These are phyloP conservation scores for Hydrochoerus hydrochaeris DNA, from an alignment of 2,113 vertebrate genomes.

Conservation along the genomic window DNA sequence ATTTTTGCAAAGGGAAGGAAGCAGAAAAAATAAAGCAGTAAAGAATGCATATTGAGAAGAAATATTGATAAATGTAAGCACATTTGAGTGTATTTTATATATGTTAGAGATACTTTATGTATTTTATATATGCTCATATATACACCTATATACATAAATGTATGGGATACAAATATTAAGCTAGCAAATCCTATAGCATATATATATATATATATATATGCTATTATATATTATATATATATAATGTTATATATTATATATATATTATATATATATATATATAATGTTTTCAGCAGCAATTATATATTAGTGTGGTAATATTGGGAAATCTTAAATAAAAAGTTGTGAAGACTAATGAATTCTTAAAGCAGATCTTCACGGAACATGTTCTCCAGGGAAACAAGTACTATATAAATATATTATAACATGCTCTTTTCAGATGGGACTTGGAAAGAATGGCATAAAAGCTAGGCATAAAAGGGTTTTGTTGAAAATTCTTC, in stretches of 20 bases:
- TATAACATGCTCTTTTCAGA: background rate
- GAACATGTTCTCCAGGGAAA: conserved; percentile 20
- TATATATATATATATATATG: conserved; percentile 56
- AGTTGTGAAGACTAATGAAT: conserved; percentile 53
- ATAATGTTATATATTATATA: no score
- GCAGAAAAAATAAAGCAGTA: background rate
- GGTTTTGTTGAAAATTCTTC: background rate
- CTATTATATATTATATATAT: no score
- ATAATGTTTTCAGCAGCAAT: conserved; percentile 30
- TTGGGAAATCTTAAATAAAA: conserved; percentile 67
- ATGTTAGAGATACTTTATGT: background rate
- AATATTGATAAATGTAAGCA: background rate
- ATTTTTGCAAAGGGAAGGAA: background rate
- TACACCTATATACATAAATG: background rate
- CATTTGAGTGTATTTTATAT: background rate
- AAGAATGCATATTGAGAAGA: conserved; percentile 15
- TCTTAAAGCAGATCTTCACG: conserved; percentile 55
- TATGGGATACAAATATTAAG: conserved; percentile 40
- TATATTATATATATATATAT: conserved; percentile 48
- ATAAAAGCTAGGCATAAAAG: background rate
- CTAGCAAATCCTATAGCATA: conserved; percentile 45
- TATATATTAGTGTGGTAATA: conserved; percentile 9
- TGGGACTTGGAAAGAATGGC: background rate
- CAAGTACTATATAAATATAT: background rate
- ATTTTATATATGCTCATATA: background rate